Evolutionary conservation across 2,797 vertebrate genomes (phyloP).

Genomic region (Antennarius maculatus): DNA sequence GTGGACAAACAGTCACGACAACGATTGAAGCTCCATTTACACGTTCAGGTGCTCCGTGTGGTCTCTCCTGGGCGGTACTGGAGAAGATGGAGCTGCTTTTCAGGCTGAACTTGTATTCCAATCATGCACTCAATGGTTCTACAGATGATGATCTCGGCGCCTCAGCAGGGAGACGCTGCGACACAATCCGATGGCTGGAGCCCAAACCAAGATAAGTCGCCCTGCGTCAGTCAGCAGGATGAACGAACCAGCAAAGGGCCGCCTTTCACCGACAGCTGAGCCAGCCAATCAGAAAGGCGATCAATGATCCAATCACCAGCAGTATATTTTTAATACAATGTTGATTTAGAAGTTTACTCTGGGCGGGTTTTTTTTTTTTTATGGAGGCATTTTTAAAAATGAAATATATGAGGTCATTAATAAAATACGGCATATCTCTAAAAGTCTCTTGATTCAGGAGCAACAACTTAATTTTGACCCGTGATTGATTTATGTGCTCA

Average conservation of each 20-base stretch:
- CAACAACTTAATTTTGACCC: background rate
- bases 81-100: constrained; percentile 7
- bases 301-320: constrained; percentile 55
- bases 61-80: constrained; percentile 6
- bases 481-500: background rate
- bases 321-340: constrained; percentile 36
- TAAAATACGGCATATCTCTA: too few relatives aligned
- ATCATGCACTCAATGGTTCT: background rate
- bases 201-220: constrained; percentile 57
- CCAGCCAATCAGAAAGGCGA: constrained; percentile 63
- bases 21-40: constrained; percentile 67
- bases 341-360: constrained; percentile 35
- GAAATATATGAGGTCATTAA: too few relatives aligned
- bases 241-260: constrained; percentile 52
- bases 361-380: too few relatives aligned
- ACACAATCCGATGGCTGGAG: constrained; percentile 46
- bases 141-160: constrained; percentile 31
- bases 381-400: too few relatives aligned
- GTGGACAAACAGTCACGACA: constrained; percentile 62
- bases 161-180: constrained; percentile 51
- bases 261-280: constrained; percentile 48
- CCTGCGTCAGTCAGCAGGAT: constrained; percentile 36
- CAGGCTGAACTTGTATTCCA: constrained; percentile 34
- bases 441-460: background rate
- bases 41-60: constrained; percentile 17